Conservation (phyloP, 1,140 invertebrate species). For the Lepidurus couesii region DNA sequence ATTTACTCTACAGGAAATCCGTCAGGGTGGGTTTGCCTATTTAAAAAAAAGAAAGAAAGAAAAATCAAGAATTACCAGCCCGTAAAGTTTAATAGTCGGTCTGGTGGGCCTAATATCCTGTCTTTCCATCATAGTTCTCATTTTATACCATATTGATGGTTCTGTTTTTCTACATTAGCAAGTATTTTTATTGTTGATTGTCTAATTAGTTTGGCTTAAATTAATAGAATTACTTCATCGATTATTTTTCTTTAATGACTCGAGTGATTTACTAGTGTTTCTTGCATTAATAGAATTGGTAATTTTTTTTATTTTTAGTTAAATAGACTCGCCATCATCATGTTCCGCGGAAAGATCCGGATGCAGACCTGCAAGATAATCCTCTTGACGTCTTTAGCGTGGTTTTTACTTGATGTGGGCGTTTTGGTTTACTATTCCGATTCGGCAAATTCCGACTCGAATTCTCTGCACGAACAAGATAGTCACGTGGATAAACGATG, state of each 20-base stretch:
- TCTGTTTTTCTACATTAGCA: no score
- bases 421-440: conserved; percentile 91
- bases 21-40: not conserved
- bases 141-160: no score
- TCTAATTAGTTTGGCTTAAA: no score
- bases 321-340: not conserved
- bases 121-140: not conserved
- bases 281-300: not conserved
- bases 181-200: no score
- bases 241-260: no score
- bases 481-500: conserved; percentile 19
- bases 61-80: not conserved
- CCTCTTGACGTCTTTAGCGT: conserved; percentile 86
- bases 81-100: not conserved
- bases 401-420: conserved; percentile 88
- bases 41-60: not conserved
- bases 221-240: no score
- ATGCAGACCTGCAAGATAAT: conserved; percentile 93
- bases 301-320: not conserved
- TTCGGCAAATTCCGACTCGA: conserved; percentile 45
- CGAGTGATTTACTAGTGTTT: no score
- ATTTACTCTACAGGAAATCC: not conserved
- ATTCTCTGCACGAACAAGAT: not conserved
- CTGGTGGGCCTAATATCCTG: not conserved
- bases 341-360: conserved; percentile 52